Conservation (phyloP, 2,888 invertebrate species). For the Cosmopolites sordidus region DNA sequence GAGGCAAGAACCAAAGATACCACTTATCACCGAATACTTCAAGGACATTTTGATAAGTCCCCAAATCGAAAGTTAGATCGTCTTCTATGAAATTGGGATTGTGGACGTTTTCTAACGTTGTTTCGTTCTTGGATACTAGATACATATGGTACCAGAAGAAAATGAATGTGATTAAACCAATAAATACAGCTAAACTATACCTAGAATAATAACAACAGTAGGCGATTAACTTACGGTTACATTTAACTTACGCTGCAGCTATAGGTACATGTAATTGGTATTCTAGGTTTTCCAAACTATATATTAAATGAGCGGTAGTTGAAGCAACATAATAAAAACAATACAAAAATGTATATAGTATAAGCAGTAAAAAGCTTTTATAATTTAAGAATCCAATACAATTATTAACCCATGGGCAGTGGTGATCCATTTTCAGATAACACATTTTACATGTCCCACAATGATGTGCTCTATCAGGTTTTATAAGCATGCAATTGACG, state of each 20-base stretch:
- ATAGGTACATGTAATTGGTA: conserved; percentile 12
- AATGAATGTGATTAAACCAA: conserved; percentile 24
- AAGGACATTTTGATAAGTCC: conserved; percentile 30
- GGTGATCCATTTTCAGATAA: conserved; percentile 42
- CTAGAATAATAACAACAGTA: conserved; percentile 13
- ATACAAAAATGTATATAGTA: conserved; percentile 32
- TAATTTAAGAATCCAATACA: conserved; percentile 39
- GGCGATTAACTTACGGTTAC: background rate
- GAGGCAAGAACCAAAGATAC: conserved; percentile 33
- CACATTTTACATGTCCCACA: conserved; percentile 37
- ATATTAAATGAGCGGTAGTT: conserved; percentile 3
- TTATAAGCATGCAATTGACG: conserved; percentile 34
- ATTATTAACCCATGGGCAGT: conserved; percentile 40
- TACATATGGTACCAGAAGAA: conserved; percentile 31
- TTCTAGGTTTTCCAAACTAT: conserved; percentile 2
- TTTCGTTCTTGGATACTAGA: conserved; percentile 32
- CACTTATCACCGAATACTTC: conserved; percentile 33
- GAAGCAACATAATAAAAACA: conserved; percentile 27
- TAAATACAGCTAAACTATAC: conserved; percentile 21
- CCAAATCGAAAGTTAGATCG: conserved; percentile 33
- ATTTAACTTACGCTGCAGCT: conserved; percentile 11
- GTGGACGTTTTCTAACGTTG: conserved; percentile 34
- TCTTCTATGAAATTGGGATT: conserved; percentile 27
- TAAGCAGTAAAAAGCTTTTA: conserved; percentile 36
- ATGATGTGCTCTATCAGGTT: conserved; percentile 41